These are phyloP conservation scores for Moxostoma hubbsi DNA, from an alignment of 2,797 vertebrate genomes.

Conservation along the genomic window DNA sequence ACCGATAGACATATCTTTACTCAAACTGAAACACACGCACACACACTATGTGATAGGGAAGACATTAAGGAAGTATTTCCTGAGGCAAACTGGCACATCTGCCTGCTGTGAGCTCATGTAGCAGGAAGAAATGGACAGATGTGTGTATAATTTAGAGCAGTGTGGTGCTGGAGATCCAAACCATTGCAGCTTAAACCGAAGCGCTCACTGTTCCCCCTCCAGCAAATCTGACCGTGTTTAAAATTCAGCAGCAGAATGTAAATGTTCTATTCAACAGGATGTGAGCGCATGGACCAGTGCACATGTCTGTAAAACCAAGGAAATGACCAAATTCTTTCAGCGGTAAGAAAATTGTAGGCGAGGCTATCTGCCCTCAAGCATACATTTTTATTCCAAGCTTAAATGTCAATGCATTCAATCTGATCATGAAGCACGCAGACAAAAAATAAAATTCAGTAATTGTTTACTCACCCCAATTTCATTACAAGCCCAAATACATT, in stretches of 20 bases:
- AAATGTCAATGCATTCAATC: slow-evolving; percentile 75
- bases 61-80: slow-evolving; percentile 61
- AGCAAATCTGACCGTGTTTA: slow-evolving; percentile 25
- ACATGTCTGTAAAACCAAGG: slow-evolving; percentile 65
- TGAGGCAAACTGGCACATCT: slow-evolving; percentile 65
- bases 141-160: slow-evolving; percentile 40
- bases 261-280: slow-evolving; percentile 68
- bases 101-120: slow-evolving; percentile 48
- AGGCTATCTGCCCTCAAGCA: slow-evolving; percentile 67
- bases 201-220: slow-evolving; percentile 13
- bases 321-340: slow-evolving; percentile 72
- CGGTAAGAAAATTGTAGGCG: slow-evolving; percentile 65
- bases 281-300: slow-evolving; percentile 50
- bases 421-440: too few relatives aligned
- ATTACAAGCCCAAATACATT: too few relatives aligned
- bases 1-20: background rate
- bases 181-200: slow-evolving; percentile 10
- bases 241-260: slow-evolving; percentile 47
- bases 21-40: background rate
- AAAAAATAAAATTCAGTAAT: too few relatives aligned
- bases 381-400: slow-evolving; percentile 67
- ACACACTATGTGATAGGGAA: slow-evolving; percentile 9
- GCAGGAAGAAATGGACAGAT: slow-evolving; percentile 48
- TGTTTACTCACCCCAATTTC: too few relatives aligned
- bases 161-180: slow-evolving; percentile 24